These are phyloP conservation scores for Drosophila sproati DNA, from an alignment of 1,140 invertebrate genomes.

Conservation along the genomic window DNA sequence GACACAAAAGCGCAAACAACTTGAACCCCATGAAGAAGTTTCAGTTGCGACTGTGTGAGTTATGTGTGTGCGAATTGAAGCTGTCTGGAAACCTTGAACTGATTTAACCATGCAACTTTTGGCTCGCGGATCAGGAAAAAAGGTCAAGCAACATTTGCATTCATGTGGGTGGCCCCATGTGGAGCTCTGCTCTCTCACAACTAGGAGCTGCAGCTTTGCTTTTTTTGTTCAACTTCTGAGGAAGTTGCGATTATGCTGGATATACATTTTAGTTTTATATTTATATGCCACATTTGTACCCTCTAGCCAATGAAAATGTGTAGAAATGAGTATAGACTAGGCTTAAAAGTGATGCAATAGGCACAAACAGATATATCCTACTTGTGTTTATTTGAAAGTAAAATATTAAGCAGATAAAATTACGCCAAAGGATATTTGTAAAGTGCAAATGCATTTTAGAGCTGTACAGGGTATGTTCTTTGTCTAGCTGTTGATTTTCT, in stretches of 20 bases:
- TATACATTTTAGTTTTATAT: slow-evolving; percentile 12
- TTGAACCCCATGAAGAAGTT: slow-evolving; percentile 56
- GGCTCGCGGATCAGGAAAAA: slow-evolving; percentile 16
- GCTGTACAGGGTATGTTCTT: not conserved
- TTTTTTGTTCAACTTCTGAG: slow-evolving; percentile 24
- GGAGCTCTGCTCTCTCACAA: slow-evolving; percentile 16
- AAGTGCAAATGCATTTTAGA: not conserved
- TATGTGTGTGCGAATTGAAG: slow-evolving; percentile 37
- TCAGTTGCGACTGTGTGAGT: slow-evolving; percentile 55
- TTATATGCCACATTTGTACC: slow-evolving; percentile 10
- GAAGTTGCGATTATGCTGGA: slow-evolving; percentile 32
- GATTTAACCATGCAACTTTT: slow-evolving; percentile 24
- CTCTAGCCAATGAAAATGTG: not conserved
- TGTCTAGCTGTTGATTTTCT: not conserved
- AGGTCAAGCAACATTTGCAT: slow-evolving; percentile 31
- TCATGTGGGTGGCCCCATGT: slow-evolving; percentile 48
- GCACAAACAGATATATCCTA: no score
- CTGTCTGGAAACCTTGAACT: slow-evolving; percentile 49
- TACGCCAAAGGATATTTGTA: not conserved
- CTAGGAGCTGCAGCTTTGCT: slow-evolving; percentile 6
- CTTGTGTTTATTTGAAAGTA: no score
- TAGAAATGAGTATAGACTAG: no score
- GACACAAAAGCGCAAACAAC: slow-evolving; percentile 62
- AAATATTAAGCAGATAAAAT: no score
- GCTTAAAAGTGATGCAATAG: no score